Conservation (phyloP, 2,113 vertebrate genomes). For the Platysteira castanea region DNA sequence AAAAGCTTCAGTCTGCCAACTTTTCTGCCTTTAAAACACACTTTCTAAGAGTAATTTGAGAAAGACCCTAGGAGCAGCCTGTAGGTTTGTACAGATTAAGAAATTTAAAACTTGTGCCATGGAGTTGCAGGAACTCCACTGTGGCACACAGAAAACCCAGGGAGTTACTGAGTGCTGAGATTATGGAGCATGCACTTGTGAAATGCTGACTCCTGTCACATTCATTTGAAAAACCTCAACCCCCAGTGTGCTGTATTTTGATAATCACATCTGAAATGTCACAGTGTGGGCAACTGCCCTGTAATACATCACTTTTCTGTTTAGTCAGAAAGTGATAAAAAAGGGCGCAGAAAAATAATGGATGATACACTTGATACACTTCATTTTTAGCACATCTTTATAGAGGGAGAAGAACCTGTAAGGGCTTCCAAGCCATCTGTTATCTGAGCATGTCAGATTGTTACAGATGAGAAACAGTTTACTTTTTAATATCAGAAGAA, state of each 20-base stretch:
- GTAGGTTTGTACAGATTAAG: not conserved
- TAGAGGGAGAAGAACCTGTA: not conserved
- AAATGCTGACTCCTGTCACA: conserved; percentile 52
- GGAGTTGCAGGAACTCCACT: not conserved
- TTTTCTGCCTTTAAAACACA: not conserved
- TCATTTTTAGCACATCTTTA: conserved; percentile 44
- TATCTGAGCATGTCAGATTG: conserved; percentile 24
- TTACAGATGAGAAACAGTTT: conserved; percentile 48
- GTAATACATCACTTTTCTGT: conserved; percentile 61
- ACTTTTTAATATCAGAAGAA: conserved; percentile 37
- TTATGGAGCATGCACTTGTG: not conserved
- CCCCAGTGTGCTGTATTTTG: not conserved
- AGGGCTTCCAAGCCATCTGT: conserved; percentile 38
- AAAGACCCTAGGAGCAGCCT: not conserved
- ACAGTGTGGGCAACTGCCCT: conserved; percentile 37
- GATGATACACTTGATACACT: conserved; percentile 14
- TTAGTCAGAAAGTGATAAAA: conserved; percentile 65
- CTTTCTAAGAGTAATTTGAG: not conserved
- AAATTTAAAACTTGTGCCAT: not conserved
- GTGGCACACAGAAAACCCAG: not conserved
- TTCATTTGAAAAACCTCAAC: conserved; percentile 19
- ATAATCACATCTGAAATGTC: conserved; percentile 57
- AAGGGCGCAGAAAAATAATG: conserved; percentile 58
- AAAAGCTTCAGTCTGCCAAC: not conserved
- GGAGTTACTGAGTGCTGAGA: conserved; percentile 1